Base-by-base conservation (phyloP, 2,888 invertebrate species). In the Villa cingulata region DNA sequence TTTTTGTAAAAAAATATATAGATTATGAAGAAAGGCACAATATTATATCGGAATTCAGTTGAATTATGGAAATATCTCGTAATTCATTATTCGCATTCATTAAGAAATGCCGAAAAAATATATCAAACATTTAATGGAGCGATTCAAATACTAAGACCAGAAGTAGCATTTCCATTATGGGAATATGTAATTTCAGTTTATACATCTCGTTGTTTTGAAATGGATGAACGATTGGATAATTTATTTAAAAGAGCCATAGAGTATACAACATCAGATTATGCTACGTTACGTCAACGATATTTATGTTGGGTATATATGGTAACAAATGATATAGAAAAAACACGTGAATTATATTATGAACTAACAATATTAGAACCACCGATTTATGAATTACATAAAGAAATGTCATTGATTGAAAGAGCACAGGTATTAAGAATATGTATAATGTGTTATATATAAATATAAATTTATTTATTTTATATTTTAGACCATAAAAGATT, bases 331-430 rank as follows among this genome's bases (percentile, higher is more conserved):
- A 68, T 81, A 41, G 70, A 72, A 56, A 72, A 71, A 37, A 77
- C 83, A 0, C 74, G 84, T 45, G 70, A 74, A 46, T 64, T 75
- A 27, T 86, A 86, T 59, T 70, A 74, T 36, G 71, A 73, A 27
- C 62, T 85, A 41, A 74, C 76, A 14, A 67, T 66, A 48, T 66
- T 74, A 38, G 75, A 78, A 39, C 81, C 82, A 0, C 72, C 74
- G 38, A 77, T 74, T 59, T 58, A 77, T 41, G 74, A 77, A 42
- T 62, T 83, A 17, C 81, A 83, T 55, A 70, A 68, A 50, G 72
- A 74, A 57, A 83, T 82, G 80, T 63, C 66, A 3, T 59, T 61
- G 29, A 54, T 76, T 6, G 75, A 76, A 56, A 62, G 43, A 48
- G 54, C 56, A 44, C 48, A 55, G 64, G 52, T 71, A 70, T 43